Percentiles rank a stretch among this genome's conserved stretches.
These are phyloP conservation scores for Diarsia mendica DNA, from an alignment of 2,888 invertebrate species.

Conservation along the genomic window DNA sequence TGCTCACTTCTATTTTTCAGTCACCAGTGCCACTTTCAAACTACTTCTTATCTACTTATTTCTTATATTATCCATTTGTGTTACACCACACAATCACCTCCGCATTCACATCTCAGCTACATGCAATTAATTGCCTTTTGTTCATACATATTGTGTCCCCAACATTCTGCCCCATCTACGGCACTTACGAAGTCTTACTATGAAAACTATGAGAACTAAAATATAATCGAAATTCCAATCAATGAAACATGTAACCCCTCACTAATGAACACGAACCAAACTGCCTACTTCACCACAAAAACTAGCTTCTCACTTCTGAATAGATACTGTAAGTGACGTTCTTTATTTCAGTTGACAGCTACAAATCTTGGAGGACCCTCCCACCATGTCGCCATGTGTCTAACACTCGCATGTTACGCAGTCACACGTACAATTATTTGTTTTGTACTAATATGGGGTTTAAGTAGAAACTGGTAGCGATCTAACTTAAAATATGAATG, in stretches of 20 bases:
- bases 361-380: constrained; percentile 88
- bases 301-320: constrained; percentile 67
- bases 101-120: no score
- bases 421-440: constrained; percentile 78
- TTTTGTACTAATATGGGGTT: constrained; percentile 60
- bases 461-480: constrained; percentile 67
- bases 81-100: no score
- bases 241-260: not conserved
- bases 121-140: no score
- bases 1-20: no score
- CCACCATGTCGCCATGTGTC: constrained; percentile 84
- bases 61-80: no score
- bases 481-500: not conserved
- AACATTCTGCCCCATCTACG: no score
- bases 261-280: constrained; percentile 35
- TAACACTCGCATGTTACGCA: constrained; percentile 83
- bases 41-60: no score
- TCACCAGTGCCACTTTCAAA: no score
- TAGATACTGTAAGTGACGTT: constrained; percentile 76
- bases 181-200: no score
- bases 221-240: not conserved
- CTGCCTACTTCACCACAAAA: constrained; percentile 59
- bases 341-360: constrained; percentile 86
- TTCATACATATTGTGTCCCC: no score
- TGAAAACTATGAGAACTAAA: no score